Percentiles rank a stretch among this genome's conserved stretches.
Evolutionary conservation across 53 echinoderm and acorn worm genomes (phyloP).

Genomic region (Astropecten irregularis): DNA sequence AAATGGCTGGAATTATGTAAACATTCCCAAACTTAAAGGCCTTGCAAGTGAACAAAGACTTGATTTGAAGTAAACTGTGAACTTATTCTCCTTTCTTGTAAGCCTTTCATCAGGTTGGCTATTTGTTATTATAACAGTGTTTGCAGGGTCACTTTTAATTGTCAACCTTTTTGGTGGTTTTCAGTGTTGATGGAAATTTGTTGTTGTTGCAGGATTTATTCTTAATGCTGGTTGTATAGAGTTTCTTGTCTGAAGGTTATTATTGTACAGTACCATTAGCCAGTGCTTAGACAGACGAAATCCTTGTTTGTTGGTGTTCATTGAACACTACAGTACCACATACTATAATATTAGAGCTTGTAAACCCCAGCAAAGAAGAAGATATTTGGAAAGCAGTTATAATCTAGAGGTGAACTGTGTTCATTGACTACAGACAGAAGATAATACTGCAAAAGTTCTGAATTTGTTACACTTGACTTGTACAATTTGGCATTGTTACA

Average conservation of each 20-base stretch:
- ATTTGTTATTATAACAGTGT: conserved; percentile 44
- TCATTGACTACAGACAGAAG: too few relatives aligned
- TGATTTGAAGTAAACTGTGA: conserved; percentile 2
- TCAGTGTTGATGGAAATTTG: conserved; percentile 37
- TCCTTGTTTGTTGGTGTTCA: too few relatives aligned
- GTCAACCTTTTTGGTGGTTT: conserved; percentile 14
- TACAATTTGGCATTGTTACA: too few relatives aligned
- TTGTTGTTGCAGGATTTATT: conserved; percentile 23
- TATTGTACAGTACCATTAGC: conserved; percentile 7
- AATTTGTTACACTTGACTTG: too few relatives aligned
- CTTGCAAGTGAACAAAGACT: conserved; percentile 14
- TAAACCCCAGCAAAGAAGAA: too few relatives aligned
- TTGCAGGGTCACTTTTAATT: conserved; percentile 44
- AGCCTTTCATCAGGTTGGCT: background rate
- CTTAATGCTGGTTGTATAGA: conserved; percentile 10
- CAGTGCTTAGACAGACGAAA: background rate
- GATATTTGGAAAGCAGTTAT: too few relatives aligned
- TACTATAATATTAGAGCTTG: too few relatives aligned
- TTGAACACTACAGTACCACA: too few relatives aligned
- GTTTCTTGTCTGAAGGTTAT: conserved; percentile 26
- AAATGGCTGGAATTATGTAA: conserved; percentile 20
- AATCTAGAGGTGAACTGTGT: too few relatives aligned
- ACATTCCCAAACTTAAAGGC: conserved; percentile 20
- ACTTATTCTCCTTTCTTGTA: background rate
- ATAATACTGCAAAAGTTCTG: too few relatives aligned